Evolutionary conservation across 1,140 invertebrate species (phyloP).

Genomic region (Triops longicaudatus): DNA sequence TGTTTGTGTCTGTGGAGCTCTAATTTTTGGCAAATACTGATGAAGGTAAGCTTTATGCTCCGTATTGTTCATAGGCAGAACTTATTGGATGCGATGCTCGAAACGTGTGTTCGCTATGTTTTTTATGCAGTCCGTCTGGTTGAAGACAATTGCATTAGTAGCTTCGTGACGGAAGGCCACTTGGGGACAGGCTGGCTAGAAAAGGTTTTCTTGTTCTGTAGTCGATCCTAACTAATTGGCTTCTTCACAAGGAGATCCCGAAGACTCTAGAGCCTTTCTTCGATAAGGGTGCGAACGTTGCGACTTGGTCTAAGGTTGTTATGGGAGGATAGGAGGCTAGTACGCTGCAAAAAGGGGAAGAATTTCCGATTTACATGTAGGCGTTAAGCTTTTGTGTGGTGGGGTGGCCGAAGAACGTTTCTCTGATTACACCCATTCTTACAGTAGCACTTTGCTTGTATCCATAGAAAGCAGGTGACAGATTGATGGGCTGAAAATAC

Average conservation of each 20-base stretch:
- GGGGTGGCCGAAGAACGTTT: background rate
- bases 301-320: background rate
- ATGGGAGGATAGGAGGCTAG: background rate
- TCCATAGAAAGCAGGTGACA: conserved; percentile 11
- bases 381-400: background rate
- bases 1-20: too few relatives aligned
- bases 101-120: background rate
- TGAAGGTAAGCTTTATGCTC: background rate
- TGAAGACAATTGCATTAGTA: background rate
- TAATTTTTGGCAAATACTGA: too few relatives aligned
- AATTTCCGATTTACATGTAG: background rate
- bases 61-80: background rate
- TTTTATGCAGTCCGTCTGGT: background rate
- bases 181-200: background rate
- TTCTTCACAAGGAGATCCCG: background rate
- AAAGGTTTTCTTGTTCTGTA: conserved; percentile 12
- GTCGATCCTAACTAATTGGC: conserved; percentile 14
- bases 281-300: background rate
- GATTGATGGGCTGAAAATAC: background rate
- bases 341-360: background rate
- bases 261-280: background rate
- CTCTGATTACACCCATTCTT: conserved; percentile 11
- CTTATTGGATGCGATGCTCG: background rate
- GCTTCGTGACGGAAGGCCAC: conserved; percentile 8
- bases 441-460: background rate